Evolutionary conservation across 2,113 vertebrate genomes (phyloP).

Genomic region (Calyptommatus sinebrachiatus): DNA sequence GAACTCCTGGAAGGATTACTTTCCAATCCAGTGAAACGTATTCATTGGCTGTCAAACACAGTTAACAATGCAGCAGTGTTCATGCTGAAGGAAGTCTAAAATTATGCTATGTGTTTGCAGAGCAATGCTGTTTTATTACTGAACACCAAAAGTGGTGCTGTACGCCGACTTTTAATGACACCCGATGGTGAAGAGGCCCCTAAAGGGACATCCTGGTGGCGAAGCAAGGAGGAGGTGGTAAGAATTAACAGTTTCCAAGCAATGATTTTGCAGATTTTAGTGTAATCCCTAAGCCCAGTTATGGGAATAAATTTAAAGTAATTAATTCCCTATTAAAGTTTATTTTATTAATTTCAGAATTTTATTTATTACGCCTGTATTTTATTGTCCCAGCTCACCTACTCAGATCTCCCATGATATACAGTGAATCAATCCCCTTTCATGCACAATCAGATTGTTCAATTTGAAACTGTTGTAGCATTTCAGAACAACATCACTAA

Average conservation of each 20-base stretch:
- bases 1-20: not conserved
- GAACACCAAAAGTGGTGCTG: constrained; percentile 77
- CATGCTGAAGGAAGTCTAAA: not conserved
- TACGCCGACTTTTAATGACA: constrained; percentile 77
- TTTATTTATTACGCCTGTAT: no score
- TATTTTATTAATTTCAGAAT: no score
- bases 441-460: no score
- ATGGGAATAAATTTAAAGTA: not conserved
- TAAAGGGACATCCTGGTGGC: constrained; percentile 83
- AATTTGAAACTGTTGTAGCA: no score
- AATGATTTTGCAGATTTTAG: not conserved
- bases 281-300: not conserved
- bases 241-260: constrained; percentile 18
- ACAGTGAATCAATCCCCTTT: no score
- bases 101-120: constrained; percentile 66
- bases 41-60: not conserved
- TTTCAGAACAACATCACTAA: no score
- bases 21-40: not conserved
- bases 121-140: constrained; percentile 85
- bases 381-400: no score
- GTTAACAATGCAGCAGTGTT: not conserved
- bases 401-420: no score
- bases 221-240: constrained; percentile 79
- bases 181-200: constrained; percentile 63
- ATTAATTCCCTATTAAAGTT: no score